Evolutionary conservation across 92 coral and sea anemone genomes (phyloP).

Genomic region (Epizoanthus fatuus): DNA sequence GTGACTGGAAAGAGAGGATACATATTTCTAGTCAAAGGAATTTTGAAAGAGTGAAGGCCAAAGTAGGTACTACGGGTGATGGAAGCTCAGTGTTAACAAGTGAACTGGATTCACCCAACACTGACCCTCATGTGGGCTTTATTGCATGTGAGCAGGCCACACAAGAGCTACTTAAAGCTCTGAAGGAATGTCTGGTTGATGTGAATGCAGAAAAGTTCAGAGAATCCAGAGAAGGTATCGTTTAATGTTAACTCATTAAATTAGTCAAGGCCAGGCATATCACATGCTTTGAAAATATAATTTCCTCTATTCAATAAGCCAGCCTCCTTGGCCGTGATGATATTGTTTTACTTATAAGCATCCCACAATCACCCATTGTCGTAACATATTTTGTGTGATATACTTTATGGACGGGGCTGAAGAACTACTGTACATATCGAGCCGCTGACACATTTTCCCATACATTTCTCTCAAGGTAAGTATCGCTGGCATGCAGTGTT

Average conservation of each 20-base stretch:
- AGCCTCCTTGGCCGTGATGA: no score
- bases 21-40: background rate
- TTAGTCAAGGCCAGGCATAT: background rate
- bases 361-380: no score
- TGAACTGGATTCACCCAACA: constrained; percentile 10
- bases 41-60: background rate
- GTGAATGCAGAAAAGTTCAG: constrained; percentile 75
- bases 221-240: constrained; percentile 66
- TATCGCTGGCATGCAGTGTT: no score
- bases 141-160: constrained; percentile 73
- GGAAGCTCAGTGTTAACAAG: constrained; percentile 14
- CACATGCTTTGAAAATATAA: background rate
- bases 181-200: constrained; percentile 80
- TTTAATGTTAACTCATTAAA: no score
- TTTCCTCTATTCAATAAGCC: no score
- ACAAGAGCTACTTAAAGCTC: constrained; percentile 65
- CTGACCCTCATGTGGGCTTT: constrained; percentile 77
- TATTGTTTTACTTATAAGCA: no score
- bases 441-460: no score
- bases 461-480: no score
- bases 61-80: background rate
- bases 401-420: no score
- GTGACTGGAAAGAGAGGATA: constrained; percentile 5
- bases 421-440: no score
- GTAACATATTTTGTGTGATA: no score